Evolutionary conservation across 2,888 invertebrate species (phyloP).

Genomic region (Heliconius aoede): DNA sequence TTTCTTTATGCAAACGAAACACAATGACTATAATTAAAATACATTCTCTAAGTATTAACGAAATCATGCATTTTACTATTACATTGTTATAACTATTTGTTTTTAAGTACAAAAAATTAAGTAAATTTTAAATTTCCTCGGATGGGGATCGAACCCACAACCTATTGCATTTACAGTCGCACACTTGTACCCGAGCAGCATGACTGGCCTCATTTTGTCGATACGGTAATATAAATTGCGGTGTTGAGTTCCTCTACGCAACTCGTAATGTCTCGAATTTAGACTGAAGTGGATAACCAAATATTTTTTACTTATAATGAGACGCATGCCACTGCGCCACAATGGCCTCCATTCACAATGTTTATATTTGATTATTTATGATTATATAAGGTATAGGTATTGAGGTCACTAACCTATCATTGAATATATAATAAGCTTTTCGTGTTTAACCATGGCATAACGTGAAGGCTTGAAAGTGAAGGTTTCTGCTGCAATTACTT

Average conservation of each 20-base stretch:
- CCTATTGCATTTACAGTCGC: too few relatives aligned
- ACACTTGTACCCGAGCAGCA: too few relatives aligned
- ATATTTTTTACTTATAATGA: too few relatives aligned
- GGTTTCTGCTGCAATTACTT: neutral
- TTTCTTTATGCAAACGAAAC: neutral
- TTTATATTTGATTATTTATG: neutral
- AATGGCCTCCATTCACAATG: neutral
- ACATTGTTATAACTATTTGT: neutral
- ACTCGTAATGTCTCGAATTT: too few relatives aligned
- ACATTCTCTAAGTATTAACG: neutral
- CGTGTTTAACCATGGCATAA: neutral
- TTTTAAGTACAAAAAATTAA: neutral
- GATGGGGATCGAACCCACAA: too few relatives aligned
- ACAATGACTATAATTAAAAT: neutral
- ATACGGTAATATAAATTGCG: too few relatives aligned
- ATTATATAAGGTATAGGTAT: neutral
- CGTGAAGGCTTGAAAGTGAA: conserved; percentile 10
- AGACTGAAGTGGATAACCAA: too few relatives aligned
- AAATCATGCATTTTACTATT: neutral
- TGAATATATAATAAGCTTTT: conserved; percentile 4
- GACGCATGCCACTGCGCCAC: neutral
- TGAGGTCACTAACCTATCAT: conserved; percentile 2
- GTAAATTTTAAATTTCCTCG: too few relatives aligned
- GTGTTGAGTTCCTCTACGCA: too few relatives aligned
- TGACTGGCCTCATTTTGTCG: too few relatives aligned